phyloP scores from a whole-genome alignment of 2,797 vertebrate species.

The Danio choprae region DNA sequence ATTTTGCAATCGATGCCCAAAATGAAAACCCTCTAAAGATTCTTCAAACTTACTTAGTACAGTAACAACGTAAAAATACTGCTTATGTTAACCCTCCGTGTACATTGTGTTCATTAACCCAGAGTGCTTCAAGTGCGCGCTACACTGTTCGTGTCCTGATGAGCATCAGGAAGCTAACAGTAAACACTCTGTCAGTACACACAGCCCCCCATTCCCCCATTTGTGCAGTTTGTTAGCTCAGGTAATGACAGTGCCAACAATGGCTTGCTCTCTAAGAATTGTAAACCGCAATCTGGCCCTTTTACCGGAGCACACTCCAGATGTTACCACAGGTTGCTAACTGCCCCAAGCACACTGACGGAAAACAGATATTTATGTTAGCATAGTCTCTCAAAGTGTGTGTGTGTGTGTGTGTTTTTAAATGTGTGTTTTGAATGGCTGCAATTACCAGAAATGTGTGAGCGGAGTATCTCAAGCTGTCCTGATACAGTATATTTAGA shows the following conservation, averaged over 20 bases:
- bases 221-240: slow-evolving; percentile 52
- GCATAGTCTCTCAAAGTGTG: slow-evolving; percentile 46
- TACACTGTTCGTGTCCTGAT: background rate
- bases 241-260: slow-evolving; percentile 57
- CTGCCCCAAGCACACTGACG: slow-evolving; percentile 29
- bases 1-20: too few species aligned
- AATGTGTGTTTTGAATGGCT: slow-evolving; percentile 45
- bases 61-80: background rate
- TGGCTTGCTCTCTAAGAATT: slow-evolving; percentile 26
- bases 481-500: slow-evolving; percentile 22
- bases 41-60: too few species aligned
- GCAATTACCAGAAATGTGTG: slow-evolving; percentile 54
- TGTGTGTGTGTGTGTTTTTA: slow-evolving; percentile 47
- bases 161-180: background rate
- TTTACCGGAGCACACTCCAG: slow-evolving; percentile 55
- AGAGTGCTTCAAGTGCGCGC: slow-evolving; percentile 19
- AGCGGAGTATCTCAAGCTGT: slow-evolving; percentile 50
- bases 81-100: background rate
- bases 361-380: slow-evolving; percentile 54
- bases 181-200: slow-evolving; percentile 43
- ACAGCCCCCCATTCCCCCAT: background rate
- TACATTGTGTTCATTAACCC: background rate
- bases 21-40: too few species aligned
- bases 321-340: slow-evolving; percentile 64
- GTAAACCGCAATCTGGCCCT: slow-evolving; percentile 44